Evolutionary conservation across 2,888 invertebrate genomes (phyloP).

Genomic region (Crossocerus cetratus): DNA sequence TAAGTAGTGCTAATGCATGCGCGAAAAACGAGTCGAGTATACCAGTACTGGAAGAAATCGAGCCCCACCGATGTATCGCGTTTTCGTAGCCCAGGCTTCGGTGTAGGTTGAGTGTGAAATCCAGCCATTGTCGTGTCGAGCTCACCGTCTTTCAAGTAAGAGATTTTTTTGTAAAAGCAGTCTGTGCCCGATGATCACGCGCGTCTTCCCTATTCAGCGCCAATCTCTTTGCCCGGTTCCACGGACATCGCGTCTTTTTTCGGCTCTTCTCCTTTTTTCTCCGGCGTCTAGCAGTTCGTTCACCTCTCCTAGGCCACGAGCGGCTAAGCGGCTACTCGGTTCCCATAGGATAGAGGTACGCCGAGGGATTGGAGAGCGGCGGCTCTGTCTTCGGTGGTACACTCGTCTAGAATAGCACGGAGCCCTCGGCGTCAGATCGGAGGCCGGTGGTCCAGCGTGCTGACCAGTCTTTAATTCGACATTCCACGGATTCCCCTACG

Average conservation of each 20-base stretch:
- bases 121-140: too few relatives aligned
- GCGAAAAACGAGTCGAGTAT: slow-evolving; percentile 1
- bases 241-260: slow-evolving; percentile 51
- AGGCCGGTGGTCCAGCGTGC: slow-evolving; percentile 57
- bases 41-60: too few relatives aligned
- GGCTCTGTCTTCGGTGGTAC: slow-evolving; percentile 1
- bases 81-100: too few relatives aligned
- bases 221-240: slow-evolving; percentile 41
- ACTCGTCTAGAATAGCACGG: slow-evolving; percentile 42
- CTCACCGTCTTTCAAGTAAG: slow-evolving; percentile 6
- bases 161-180: slow-evolving; percentile 14
- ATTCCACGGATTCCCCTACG: slow-evolving; percentile 67
- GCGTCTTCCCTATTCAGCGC: slow-evolving; percentile 35
- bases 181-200: slow-evolving; percentile 26
- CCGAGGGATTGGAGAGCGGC: neutral
- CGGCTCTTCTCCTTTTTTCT: slow-evolving; percentile 62
- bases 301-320: slow-evolving; percentile 66
- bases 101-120: too few relatives aligned
- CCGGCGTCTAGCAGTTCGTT: slow-evolving; percentile 74
- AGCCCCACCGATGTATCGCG: too few relatives aligned
- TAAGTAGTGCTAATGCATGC: slow-evolving; percentile 30
- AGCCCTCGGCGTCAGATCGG: slow-evolving; percentile 40
- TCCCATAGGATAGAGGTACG: slow-evolving; percentile 10
- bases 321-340: slow-evolving; percentile 58
- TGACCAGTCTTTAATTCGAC: slow-evolving; percentile 68